A percentile compares a stretch with the other conserved stretches of the same genome.
Evolutionary conservation across 2,888 invertebrate species (phyloP).

Genomic region (Elmis aenea): DNA sequence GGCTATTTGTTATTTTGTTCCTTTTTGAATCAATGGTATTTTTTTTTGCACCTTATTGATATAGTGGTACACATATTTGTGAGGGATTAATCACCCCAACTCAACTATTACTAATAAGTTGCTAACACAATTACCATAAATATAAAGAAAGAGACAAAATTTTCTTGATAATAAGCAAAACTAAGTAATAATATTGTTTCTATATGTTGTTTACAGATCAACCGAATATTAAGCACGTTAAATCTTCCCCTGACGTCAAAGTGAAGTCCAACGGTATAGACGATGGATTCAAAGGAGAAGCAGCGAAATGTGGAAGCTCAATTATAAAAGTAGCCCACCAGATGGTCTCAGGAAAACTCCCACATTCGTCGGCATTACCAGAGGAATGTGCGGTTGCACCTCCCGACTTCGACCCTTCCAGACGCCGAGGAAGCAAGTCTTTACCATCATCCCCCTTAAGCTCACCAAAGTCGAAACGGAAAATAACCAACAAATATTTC

Average conservation of each 20-base stretch:
- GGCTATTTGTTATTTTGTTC: too few relatives aligned
- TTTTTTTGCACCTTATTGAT: too few relatives aligned
- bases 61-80: too few relatives aligned
- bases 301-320: slow-evolving; percentile 64
- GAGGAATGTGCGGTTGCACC: slow-evolving; percentile 33
- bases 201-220: too few relatives aligned
- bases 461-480: slow-evolving; percentile 55
- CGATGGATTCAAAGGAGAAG: slow-evolving; percentile 66
- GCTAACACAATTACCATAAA: too few relatives aligned
- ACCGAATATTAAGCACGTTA: too few relatives aligned
- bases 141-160: too few relatives aligned
- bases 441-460: slow-evolving; percentile 61
- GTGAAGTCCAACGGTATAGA: slow-evolving; percentile 62
- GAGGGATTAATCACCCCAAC: too few relatives aligned
- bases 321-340: slow-evolving; percentile 56
- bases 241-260: slow-evolving; percentile 21
- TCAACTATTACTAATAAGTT: too few relatives aligned
- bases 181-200: too few relatives aligned
- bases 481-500: slow-evolving; percentile 55
- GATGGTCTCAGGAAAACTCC: slow-evolving; percentile 51
- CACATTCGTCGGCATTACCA: slow-evolving; percentile 29
- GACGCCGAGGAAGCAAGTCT: slow-evolving; percentile 64
- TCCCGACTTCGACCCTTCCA: slow-evolving; percentile 41
- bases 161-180: too few relatives aligned
- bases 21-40: too few relatives aligned